Evolutionary conservation across 1,140 invertebrate genomes (phyloP).

Genomic region (Nixonia krombeini): DNA sequence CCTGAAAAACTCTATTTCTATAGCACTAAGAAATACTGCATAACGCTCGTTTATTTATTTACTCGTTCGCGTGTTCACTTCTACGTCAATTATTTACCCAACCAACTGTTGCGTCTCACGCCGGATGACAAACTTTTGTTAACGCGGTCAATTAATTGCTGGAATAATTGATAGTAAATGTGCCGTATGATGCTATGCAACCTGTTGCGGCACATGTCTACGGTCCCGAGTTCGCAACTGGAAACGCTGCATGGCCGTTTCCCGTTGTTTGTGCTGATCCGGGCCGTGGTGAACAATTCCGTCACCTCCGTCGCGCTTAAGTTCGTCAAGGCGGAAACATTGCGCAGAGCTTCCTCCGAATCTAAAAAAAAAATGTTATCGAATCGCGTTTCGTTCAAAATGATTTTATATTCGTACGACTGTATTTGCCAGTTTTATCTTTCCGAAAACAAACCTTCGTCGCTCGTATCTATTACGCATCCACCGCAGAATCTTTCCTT

Average conservation of each 20-base stretch:
- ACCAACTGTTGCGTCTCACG: constrained; percentile 39
- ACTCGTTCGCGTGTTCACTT: not conserved
- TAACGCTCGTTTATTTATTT: too few relatives aligned
- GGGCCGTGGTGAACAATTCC: constrained; percentile 39
- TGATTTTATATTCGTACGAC: not conserved
- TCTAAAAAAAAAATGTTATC: constrained; percentile 23
- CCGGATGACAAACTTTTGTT: constrained; percentile 44
- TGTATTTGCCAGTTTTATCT: too few relatives aligned
- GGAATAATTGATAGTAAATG: constrained; percentile 55
- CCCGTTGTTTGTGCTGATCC: too few relatives aligned
- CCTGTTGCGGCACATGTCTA: constrained; percentile 51
- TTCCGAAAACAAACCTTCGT: constrained; percentile 47
- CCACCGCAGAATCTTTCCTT: constrained; percentile 34
- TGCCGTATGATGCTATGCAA: constrained; percentile 55
- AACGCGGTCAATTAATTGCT: constrained; percentile 47
- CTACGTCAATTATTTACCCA: constrained; percentile 44
- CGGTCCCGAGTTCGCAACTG: constrained; percentile 43
- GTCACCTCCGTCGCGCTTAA: constrained; percentile 32
- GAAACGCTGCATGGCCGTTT: constrained; percentile 27
- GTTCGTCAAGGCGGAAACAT: constrained; percentile 17
- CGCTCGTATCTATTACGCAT: constrained; percentile 58
- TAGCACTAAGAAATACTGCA: too few relatives aligned
- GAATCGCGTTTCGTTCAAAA: not conserved
- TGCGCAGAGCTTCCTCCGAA: constrained; percentile 39
- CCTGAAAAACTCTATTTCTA: constrained; percentile 52